These are phyloP conservation scores for Corythoichthys haematopterus DNA, from an alignment of 2,113 vertebrate genomes.

Conservation along the genomic window DNA sequence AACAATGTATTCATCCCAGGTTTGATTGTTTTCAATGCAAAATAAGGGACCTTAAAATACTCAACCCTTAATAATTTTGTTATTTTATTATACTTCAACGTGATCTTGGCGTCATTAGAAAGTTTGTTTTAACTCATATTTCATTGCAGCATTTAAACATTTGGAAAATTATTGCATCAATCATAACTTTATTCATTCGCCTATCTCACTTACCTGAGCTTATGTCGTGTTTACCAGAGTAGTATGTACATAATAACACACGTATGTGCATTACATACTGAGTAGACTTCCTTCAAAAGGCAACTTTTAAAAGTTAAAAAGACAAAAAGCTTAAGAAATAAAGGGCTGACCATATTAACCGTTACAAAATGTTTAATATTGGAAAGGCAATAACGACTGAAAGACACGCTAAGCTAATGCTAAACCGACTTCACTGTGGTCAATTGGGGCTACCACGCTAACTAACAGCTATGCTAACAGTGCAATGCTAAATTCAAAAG, in stretches of 20 bases:
- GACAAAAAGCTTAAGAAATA: too few species aligned
- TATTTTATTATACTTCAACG: too few species aligned
- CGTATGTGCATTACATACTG: neutral
- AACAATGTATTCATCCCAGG: too few species aligned
- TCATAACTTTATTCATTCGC: too few species aligned
- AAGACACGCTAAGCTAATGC: neutral
- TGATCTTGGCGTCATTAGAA: too few species aligned
- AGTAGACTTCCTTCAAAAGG: neutral
- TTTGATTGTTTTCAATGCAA: too few species aligned
- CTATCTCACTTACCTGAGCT: neutral
- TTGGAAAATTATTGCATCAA: too few species aligned
- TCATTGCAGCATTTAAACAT: too few species aligned
- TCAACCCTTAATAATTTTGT: too few species aligned
- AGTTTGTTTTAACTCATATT: too few species aligned
- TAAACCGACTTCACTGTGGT: neutral
- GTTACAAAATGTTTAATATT: neutral
- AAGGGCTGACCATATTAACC: neutral
- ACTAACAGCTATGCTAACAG: neutral
- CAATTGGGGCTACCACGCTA: neutral
- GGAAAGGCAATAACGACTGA: neutral
- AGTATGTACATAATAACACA: neutral
- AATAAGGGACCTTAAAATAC: too few species aligned
- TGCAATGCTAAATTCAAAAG: neutral
- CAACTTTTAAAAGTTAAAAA: neutral
- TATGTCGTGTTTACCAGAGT: neutral